phyloP scores from a whole-genome alignment of 2,797 vertebrate species.

The Aldrovandia affinis region DNA sequence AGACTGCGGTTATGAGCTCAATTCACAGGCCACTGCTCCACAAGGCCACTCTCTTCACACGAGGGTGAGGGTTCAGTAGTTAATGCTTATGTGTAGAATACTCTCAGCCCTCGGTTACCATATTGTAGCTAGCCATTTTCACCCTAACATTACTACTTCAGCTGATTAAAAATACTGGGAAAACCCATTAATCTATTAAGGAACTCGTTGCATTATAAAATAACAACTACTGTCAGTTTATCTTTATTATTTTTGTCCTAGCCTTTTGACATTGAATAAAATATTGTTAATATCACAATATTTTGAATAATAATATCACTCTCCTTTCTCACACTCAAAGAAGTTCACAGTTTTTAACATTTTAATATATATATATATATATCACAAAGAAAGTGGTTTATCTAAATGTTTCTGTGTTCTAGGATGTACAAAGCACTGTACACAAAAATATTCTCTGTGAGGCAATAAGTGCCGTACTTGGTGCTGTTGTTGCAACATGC shows the following conservation, averaged over 20 bases:
- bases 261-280: not conserved
- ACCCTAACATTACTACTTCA: not conserved
- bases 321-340: conserved; percentile 2
- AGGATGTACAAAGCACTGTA: not conserved
- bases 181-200: not conserved
- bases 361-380: not conserved
- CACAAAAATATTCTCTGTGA: not conserved
- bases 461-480: not conserved
- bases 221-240: not conserved
- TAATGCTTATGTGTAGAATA: not conserved
- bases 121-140: not conserved
- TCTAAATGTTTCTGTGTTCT: not conserved
- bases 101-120: not conserved
- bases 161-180: not conserved
- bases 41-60: not conserved
- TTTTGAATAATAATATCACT: not conserved
- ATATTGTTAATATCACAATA: not conserved
- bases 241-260: not conserved
- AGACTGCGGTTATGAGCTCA: not conserved
- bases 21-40: not conserved
- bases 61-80: not conserved
- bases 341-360: not conserved
- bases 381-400: conserved; percentile 1
- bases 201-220: not conserved
- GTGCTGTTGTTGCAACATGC: not conserved